These are phyloP conservation scores for Scopus umbretta DNA, from an alignment of 2,113 vertebrate species.

Conservation along the genomic window DNA sequence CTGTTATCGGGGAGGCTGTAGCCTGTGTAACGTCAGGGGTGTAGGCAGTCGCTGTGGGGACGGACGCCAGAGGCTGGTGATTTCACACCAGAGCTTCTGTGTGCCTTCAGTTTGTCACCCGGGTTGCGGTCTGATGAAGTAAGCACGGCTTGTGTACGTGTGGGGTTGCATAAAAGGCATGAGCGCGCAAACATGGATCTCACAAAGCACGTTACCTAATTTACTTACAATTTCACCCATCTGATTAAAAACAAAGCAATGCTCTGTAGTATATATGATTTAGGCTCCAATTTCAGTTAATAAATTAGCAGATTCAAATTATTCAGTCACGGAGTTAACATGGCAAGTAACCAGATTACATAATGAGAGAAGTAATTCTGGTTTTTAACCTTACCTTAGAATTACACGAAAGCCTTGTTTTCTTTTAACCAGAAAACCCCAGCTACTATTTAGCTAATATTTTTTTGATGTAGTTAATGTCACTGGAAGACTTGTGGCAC, in stretches of 20 bases:
- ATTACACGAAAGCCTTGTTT: neutral
- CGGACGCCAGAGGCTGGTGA: neutral
- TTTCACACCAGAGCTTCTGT: neutral
- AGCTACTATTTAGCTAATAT: neutral
- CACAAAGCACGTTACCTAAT: neutral
- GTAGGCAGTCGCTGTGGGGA: neutral
- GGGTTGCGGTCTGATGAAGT: neutral
- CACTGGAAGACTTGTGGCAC: no score
- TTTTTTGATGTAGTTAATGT: neutral
- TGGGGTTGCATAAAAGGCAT: neutral
- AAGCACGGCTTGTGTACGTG: neutral
- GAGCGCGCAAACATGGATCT: neutral
- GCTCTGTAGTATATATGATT: neutral
- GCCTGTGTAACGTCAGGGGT: neutral
- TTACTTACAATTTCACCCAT: neutral
- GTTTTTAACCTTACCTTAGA: neutral
- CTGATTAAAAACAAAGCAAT: neutral
- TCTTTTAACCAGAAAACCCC: neutral
- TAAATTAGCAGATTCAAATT: neutral
- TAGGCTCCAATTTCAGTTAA: neutral
- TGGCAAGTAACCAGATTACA: neutral
- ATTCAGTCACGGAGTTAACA: neutral
- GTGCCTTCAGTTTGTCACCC: neutral
- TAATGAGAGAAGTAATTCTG: neutral
- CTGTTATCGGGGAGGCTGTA: neutral